Percentiles rank a stretch among this genome's conserved stretches.
phyloP scores from a whole-genome alignment of 2,888 invertebrate species.

The Venusia cambrica region DNA sequence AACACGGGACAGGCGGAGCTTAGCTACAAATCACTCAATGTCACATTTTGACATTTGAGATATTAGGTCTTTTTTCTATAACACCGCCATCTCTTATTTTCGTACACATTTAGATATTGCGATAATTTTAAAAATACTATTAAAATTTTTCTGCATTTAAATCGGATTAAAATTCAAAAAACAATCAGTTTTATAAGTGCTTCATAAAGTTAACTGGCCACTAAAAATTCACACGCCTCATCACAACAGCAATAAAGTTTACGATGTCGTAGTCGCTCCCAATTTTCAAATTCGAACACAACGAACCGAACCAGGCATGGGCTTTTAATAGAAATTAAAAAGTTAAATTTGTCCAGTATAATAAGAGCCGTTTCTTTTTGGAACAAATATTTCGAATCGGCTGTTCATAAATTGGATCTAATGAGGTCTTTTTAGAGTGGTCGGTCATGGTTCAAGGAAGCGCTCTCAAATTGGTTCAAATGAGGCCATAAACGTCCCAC shows the following conservation, averaged over 20 bases:
- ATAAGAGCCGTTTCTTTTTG: constrained; percentile 31
- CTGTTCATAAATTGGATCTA: constrained; percentile 25
- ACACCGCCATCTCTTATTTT: constrained; percentile 72
- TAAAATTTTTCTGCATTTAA: constrained; percentile 18
- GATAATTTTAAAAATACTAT: constrained; percentile 17
- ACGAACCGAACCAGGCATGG: constrained; percentile 40
- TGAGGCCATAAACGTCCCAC: constrained; percentile 69
- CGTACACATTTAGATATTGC: constrained; percentile 40
- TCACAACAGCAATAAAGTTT: constrained; percentile 63
- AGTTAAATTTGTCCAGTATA: constrained; percentile 35
- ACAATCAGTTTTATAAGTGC: constrained; percentile 30
- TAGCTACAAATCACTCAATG: constrained; percentile 82
- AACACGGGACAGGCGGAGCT: constrained; percentile 82
- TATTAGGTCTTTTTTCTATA: constrained; percentile 82
- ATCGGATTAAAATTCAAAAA: constrained; percentile 31
- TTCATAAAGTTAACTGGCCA: constrained; percentile 43
- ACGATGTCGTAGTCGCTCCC: constrained; percentile 54
- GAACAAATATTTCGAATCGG: constrained; percentile 18
- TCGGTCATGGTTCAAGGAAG: constrained; percentile 65
- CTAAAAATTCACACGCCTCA: constrained; percentile 60
- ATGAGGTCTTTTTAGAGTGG: constrained; percentile 43
- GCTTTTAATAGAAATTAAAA: constrained; percentile 45
- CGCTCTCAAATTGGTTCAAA: constrained; percentile 64
- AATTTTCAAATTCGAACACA: constrained; percentile 56
- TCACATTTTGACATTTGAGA: constrained; percentile 82